A percentile compares a stretch with the other conserved stretches of the same genome.
Evolutionary conservation across 2,888 invertebrate genomes (phyloP).

Genomic region (Lissocephala sabroskyi): DNA sequence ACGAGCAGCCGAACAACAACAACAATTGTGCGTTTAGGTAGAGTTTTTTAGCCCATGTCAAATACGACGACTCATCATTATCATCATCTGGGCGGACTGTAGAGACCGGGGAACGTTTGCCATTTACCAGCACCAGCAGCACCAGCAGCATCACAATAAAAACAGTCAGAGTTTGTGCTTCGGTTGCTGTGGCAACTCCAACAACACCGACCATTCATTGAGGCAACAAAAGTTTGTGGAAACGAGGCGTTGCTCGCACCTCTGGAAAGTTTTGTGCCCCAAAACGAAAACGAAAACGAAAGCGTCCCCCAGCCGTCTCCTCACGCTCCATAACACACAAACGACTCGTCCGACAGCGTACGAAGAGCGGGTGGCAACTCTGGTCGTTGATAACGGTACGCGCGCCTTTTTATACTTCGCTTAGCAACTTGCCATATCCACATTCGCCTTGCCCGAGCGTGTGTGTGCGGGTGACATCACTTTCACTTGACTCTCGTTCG

Average conservation of each 20-base stretch:
- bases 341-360: conserved; percentile 8
- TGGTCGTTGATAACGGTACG: conserved; percentile 34
- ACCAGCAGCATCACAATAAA: too few relatives aligned
- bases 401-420: conserved; percentile 36
- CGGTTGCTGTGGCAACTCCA: too few relatives aligned
- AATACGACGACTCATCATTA: too few relatives aligned
- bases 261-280: conserved; percentile 7
- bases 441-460: conserved; percentile 3
- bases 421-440: neutral
- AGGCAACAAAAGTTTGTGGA: conserved; percentile 13
- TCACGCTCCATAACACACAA: too few relatives aligned
- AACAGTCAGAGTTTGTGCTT: too few relatives aligned
- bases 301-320: too few relatives aligned
- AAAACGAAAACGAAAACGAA: conserved; percentile 48
- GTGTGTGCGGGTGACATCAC: conserved; percentile 34
- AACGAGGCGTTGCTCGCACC: conserved; percentile 47
- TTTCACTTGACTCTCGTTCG: conserved; percentile 8
- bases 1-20: too few relatives aligned
- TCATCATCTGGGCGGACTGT: too few relatives aligned
- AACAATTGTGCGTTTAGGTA: too few relatives aligned
- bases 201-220: neutral
- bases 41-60: too few relatives aligned
- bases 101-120: too few relatives aligned
- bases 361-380: conserved; percentile 16
- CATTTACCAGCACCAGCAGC: too few relatives aligned